Base-by-base conservation (phyloP, 2,888 invertebrate species). In the Lacanobia oleracea region DNA sequence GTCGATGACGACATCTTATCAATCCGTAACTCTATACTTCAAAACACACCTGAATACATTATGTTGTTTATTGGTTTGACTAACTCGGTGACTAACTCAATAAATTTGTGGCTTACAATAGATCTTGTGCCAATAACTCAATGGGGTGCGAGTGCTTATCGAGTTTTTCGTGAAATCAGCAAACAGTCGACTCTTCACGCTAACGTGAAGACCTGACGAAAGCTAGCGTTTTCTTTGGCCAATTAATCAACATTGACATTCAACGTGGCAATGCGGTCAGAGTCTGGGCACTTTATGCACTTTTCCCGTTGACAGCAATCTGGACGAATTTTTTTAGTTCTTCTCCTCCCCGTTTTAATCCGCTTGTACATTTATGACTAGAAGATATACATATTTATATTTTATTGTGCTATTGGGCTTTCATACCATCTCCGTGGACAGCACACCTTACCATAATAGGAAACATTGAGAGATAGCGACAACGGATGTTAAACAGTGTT, bases 1-100 rank as follows among this genome's bases (percentile, higher is more conserved):
- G 50, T 72, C 71, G 61, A 76, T 82, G 80, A 79, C 67, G 65
- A 23, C 65, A 33, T 63, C 43, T 72, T 78, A 75, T 77, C 76
- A 71, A 51, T 64, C 54, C 54, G 7, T 76, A 80, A 78, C 60
- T 81, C 67, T 73, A 45, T 51, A 40, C 57, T 50, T 65, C 53
- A 60, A 51, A 54, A 74, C 72, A 72, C 75, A 59, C 74, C 66
- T 75, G 59, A 72, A 66, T 57, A 57, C 59, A 53, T 18, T 50
- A 27, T n/a, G 37, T 60, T 64, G 18, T 48, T 37, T 67, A 63
- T 23, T 56, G 45, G 50, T 60, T 66, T 53, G 60, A 75, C 40
- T 56, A 59, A 64, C 60, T 12, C 16, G 33, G 6, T 33, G 33
- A 33, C 33, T 33, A 33, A 33, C 33, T 33, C 33, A 33, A 33